phyloP scores from a whole-genome alignment of 2,797 vertebrate species.

The Eupleurogrammus muticus region DNA sequence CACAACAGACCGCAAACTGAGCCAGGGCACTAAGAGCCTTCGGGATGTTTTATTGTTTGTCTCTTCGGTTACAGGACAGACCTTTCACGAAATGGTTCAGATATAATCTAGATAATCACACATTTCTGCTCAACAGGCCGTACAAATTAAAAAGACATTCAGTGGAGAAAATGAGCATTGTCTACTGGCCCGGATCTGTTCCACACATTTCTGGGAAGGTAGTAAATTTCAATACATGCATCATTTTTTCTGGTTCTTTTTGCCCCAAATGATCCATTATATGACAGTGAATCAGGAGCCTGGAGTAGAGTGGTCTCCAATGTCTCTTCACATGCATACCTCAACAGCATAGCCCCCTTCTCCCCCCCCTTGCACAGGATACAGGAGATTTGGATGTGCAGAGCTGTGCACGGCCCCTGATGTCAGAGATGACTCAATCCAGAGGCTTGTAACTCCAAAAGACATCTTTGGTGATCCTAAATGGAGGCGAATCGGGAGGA shows the following conservation, averaged over 20 bases:
- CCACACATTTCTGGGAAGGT: constrained; percentile 77
- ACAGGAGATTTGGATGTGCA: constrained; percentile 76
- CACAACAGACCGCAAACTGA: constrained; percentile 57
- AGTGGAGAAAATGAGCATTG: constrained; percentile 55
- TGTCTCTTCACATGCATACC: constrained; percentile 78
- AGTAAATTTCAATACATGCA: constrained; percentile 75
- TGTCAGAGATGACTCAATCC: constrained; percentile 81
- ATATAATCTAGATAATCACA: constrained; percentile 61
- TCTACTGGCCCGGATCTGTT: constrained; percentile 60
- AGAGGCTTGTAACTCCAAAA: constrained; percentile 62
- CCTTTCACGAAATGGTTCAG: constrained; percentile 43
- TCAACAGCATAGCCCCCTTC: constrained; percentile 45
- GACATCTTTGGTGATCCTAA: constrained; percentile 48
- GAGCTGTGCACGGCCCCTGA: constrained; percentile 64
- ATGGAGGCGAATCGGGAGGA: constrained; percentile 43
- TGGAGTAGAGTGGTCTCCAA: constrained; percentile 76
- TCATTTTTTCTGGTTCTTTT: constrained; percentile 71
- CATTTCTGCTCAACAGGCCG: constrained; percentile 54
- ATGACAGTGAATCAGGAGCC: constrained; percentile 81
- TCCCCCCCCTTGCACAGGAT: constrained; percentile 66
- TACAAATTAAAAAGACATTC: constrained; percentile 70
- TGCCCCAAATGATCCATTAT: constrained; percentile 82
- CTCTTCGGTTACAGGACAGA: constrained; percentile 44
- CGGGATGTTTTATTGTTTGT: constrained; percentile 49
- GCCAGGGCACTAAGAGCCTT: constrained; percentile 44